These are phyloP conservation scores for Balanococcus diminutus DNA, from an alignment of 2,888 invertebrate species.

Conservation along the genomic window DNA sequence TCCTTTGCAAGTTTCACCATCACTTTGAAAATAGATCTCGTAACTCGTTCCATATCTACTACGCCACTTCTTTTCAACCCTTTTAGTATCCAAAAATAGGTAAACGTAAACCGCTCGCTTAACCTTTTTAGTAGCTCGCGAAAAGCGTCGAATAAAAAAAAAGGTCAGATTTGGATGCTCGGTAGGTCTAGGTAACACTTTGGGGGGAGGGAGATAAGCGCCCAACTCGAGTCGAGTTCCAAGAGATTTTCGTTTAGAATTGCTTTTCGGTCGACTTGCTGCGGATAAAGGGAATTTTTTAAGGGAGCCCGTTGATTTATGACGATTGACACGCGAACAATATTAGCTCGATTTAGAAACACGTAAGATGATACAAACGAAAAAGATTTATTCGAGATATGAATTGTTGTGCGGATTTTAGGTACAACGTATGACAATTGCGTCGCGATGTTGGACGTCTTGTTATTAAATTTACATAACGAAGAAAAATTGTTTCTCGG, in stretches of 20 bases:
- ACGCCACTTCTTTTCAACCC: not conserved
- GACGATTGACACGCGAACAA: not conserved
- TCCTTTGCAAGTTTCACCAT: no score
- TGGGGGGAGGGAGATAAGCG: not conserved
- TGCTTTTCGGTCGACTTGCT: slow-evolving; percentile 1
- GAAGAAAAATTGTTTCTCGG: not conserved
- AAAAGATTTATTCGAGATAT: not conserved
- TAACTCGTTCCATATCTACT: not conserved
- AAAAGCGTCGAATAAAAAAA: not conserved
- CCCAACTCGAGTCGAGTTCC: not conserved
- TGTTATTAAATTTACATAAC: not conserved
- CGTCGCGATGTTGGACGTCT: not conserved
- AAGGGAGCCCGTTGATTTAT: not conserved
- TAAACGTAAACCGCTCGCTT: not conserved
- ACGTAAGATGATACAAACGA: not conserved
- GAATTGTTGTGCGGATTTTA: not conserved
- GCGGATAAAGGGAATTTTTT: not conserved
- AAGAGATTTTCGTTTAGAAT: not conserved
- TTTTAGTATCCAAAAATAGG: not conserved
- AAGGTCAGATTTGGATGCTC: not conserved
- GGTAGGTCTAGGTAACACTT: not conserved
- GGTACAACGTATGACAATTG: not conserved
- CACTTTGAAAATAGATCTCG: no score
- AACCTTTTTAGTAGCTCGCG: not conserved
- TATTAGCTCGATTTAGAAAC: slow-evolving; percentile 6